Percentiles rank a stretch among this genome's conserved stretches.
Evolutionary conservation across 1,140 invertebrate species (phyloP).

Genomic region (Oncopeltus fasciatus): DNA sequence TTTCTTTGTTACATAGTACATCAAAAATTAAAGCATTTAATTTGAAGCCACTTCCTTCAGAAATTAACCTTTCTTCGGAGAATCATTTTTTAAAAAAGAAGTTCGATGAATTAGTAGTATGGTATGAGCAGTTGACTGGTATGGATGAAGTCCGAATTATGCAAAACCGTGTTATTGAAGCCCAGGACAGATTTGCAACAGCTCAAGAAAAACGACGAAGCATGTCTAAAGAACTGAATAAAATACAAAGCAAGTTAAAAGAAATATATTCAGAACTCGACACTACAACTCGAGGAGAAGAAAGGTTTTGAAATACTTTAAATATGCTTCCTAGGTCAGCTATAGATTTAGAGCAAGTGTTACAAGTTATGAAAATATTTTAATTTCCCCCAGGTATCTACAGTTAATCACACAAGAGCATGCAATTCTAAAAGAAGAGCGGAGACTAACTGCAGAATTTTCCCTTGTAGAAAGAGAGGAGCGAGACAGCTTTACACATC

Average conservation of each 20-base stretch:
- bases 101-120: slow-evolving; percentile 29
- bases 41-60: background rate
- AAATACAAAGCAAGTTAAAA: slow-evolving; percentile 43
- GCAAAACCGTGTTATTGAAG: slow-evolving; percentile 32
- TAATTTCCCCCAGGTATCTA: slow-evolving; percentile 21
- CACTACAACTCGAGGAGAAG: slow-evolving; percentile 48
- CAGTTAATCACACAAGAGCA: slow-evolving; percentile 35
- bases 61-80: background rate
- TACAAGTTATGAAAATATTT: background rate
- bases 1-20: too few relatives aligned
- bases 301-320: slow-evolving; percentile 39
- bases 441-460: slow-evolving; percentile 20
- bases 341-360: background rate
- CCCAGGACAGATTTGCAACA: slow-evolving; percentile 39
- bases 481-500: slow-evolving; percentile 45
- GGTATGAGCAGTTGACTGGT: slow-evolving; percentile 33
- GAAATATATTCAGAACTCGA: slow-evolving; percentile 51
- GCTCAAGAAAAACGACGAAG: slow-evolving; percentile 44
- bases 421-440: slow-evolving; percentile 26
- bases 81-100: slow-evolving; percentile 24
- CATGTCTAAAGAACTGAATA: slow-evolving; percentile 36
- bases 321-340: background rate
- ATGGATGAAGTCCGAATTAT: slow-evolving; percentile 33
- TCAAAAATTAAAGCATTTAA: background rate
- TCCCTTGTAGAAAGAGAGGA: slow-evolving; percentile 37